A percentile compares a stretch with the other conserved stretches of the same genome.
Evolutionary conservation across 2,888 invertebrate species (phyloP).

Genomic region (Leptinotarsa haldemani): DNA sequence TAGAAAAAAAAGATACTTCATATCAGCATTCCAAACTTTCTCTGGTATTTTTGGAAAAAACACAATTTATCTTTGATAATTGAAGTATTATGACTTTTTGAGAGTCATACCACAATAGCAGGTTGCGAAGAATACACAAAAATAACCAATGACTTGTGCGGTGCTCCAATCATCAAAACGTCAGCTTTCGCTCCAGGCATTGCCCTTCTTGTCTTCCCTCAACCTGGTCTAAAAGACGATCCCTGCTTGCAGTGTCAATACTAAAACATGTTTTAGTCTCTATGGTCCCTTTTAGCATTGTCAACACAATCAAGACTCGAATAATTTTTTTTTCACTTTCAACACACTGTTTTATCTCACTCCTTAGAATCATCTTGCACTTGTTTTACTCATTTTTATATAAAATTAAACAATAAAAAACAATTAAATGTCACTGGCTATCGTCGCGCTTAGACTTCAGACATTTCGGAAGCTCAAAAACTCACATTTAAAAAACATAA

Average conservation of each 20-base stretch:
- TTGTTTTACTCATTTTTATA: conserved; percentile 48
- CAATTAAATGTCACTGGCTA: conserved; percentile 49
- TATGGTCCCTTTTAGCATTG: conserved; percentile 47
- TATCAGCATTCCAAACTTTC: too few species aligned
- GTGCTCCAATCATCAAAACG: conserved; percentile 1
- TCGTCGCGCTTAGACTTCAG: conserved; percentile 37
- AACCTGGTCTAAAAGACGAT: conserved; percentile 13
- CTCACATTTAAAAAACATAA: conserved; percentile 2
- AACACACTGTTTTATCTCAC: conserved; percentile 43
- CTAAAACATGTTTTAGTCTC: conserved; percentile 37
- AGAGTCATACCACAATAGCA: neutral
- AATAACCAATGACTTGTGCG: neutral
- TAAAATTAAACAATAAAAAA: conserved; percentile 56
- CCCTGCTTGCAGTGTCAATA: conserved; percentile 40
- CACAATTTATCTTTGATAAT: too few species aligned
- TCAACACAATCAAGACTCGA: conserved; percentile 46
- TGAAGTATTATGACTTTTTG: neutral
- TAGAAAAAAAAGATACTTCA: too few species aligned
- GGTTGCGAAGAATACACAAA: neutral
- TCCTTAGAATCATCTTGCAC: conserved; percentile 53
- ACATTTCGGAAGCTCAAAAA: conserved; percentile 18
- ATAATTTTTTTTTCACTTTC: conserved; percentile 39
- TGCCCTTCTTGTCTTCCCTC: conserved; percentile 13
- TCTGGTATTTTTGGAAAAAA: too few species aligned
- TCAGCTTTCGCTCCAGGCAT: neutral